A percentile compares a stretch with the other conserved stretches of the same genome.
phyloP scores from a whole-genome alignment of 2,113 vertebrate genomes.

The Triplophysa rosa region DNA sequence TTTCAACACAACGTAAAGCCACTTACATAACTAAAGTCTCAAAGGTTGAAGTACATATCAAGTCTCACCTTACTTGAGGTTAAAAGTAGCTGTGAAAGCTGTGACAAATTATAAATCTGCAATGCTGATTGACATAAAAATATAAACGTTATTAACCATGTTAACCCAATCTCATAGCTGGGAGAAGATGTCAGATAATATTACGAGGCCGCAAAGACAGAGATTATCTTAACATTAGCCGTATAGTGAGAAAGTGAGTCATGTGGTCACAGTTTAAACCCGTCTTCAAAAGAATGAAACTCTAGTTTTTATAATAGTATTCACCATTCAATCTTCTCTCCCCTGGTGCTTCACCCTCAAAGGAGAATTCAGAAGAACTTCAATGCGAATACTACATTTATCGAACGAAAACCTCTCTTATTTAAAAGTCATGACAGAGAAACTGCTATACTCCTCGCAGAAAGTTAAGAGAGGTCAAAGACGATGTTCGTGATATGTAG shows the following conservation, averaged over 20 bases:
- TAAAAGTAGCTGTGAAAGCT: constrained; percentile 26
- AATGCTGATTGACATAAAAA: constrained; percentile 53
- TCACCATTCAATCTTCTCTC: neutral
- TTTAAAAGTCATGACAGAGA: constrained; percentile 29
- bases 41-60: neutral
- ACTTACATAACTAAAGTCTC: neutral
- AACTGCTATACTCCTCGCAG: constrained; percentile 18
- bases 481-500: too few species aligned
- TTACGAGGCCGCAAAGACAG: constrained; percentile 48
- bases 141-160: constrained; percentile 62
- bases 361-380: constrained; percentile 43
- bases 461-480: neutral
- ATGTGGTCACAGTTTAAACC: constrained; percentile 40
- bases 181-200: constrained; percentile 59
- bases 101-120: constrained; percentile 23
- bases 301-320: constrained; percentile 11
- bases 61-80: neutral
- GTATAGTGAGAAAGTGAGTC: constrained; percentile 38
- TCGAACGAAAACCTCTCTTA: constrained; percentile 25
- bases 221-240: constrained; percentile 59
- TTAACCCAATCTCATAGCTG: constrained; percentile 56
- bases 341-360: constrained; percentile 39
- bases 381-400: constrained; percentile 50
- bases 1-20: neutral
- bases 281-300: constrained; percentile 40